Percentiles rank a stretch among this genome's conserved stretches.
Evolutionary conservation across 2,797 vertebrate species (phyloP).

Genomic region (Rallus crepitans): DNA sequence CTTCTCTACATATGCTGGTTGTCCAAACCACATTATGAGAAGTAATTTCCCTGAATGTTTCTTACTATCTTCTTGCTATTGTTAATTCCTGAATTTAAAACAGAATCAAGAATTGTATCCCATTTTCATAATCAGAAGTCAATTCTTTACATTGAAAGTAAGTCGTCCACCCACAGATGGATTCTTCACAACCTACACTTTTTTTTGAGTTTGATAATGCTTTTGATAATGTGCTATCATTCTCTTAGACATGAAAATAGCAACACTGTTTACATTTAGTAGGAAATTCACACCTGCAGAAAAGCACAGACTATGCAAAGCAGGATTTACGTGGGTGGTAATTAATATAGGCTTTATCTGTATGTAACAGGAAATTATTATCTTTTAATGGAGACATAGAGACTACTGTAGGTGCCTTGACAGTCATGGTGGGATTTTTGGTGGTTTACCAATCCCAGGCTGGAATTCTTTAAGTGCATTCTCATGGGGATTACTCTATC

Average conservation of each 20-base stretch:
- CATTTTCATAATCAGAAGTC: background rate
- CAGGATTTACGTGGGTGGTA: background rate
- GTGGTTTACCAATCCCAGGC: too few species aligned
- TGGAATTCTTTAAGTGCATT: background rate
- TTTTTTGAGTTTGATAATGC: background rate
- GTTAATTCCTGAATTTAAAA: background rate
- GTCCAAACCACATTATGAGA: background rate
- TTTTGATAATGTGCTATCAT: background rate
- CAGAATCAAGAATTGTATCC: background rate
- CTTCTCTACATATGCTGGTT: background rate
- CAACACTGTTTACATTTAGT: background rate
- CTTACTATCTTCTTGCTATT: fast-evolving
- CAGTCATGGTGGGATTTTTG: fast-evolving
- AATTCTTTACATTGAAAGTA: background rate
- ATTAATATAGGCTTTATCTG: background rate
- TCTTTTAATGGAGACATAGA: background rate
- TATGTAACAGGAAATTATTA: background rate
- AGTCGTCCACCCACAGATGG: background rate
- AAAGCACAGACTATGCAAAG: background rate
- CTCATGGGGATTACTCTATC: background rate
- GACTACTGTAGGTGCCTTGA: background rate
- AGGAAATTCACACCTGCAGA: background rate
- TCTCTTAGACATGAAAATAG: background rate
- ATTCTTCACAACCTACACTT: background rate
- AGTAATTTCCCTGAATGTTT: background rate